Evolutionary conservation across 37 sponge, comb jelly and placozoan genomes (phyloP).

Genomic region (Halichondria panicea): DNA sequence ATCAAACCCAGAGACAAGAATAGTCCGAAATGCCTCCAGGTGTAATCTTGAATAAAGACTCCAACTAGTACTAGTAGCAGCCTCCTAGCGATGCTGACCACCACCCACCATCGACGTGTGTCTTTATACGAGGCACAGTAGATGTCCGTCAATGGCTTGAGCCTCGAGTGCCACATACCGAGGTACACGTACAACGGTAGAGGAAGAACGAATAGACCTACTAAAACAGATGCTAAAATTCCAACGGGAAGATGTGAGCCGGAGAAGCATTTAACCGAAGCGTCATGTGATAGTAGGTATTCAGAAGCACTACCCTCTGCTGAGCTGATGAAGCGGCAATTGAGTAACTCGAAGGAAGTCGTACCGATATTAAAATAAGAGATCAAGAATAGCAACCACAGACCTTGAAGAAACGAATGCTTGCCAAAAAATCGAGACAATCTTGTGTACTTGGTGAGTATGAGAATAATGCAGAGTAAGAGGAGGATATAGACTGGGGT

Average conservation of each 20-base stretch:
- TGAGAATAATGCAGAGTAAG: slow-evolving; percentile 30
- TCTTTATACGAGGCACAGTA: slow-evolving; percentile 54
- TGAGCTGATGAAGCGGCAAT: slow-evolving; percentile 50
- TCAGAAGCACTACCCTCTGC: not conserved
- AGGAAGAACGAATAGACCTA: slow-evolving; percentile 40
- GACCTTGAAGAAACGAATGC: slow-evolving; percentile 61
- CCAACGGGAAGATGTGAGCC: slow-evolving; percentile 57
- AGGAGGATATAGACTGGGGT: slow-evolving; percentile 67
- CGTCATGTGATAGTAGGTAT: slow-evolving; percentile 52
- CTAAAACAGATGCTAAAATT: slow-evolving; percentile 37
- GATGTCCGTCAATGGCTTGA: slow-evolving; percentile 70
- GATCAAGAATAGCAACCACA: slow-evolving; percentile 74
- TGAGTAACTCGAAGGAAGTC: slow-evolving; percentile 55
- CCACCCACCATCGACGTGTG: slow-evolving; percentile 56
- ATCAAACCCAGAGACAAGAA: slow-evolving; percentile 16
- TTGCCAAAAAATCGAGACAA: slow-evolving; percentile 40
- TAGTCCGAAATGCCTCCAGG: slow-evolving; percentile 40
- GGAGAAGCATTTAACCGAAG: slow-evolving; percentile 43
- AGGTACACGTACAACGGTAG: slow-evolving; percentile 50
- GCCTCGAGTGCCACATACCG: slow-evolving; percentile 22
- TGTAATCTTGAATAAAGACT: slow-evolving; percentile 49
- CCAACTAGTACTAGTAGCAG: slow-evolving; percentile 52
- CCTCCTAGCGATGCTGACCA: slow-evolving; percentile 24
- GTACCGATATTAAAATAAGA: slow-evolving; percentile 62
- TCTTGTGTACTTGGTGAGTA: slow-evolving; percentile 30